Conservation (phyloP, 2,888 invertebrate genomes). For the Hoplodrina blanda region DNA sequence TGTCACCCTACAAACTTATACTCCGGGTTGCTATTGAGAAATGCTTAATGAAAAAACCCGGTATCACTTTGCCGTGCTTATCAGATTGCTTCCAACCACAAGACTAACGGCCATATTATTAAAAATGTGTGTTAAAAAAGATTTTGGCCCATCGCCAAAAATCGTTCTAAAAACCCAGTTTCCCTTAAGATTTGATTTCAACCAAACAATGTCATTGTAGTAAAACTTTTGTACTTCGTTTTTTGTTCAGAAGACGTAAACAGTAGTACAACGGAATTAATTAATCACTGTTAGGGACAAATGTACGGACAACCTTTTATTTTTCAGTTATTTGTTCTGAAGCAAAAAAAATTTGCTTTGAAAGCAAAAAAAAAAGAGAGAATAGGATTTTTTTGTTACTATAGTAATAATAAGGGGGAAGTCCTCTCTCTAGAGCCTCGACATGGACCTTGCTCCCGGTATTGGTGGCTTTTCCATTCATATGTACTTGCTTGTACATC, state of each 20-base stretch:
- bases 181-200: neutral
- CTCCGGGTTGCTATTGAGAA: too few species aligned
- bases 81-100: too few species aligned
- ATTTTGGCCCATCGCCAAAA: slow-evolving; percentile 16
- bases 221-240: slow-evolving; percentile 15
- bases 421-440: too few species aligned
- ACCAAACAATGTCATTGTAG: slow-evolving; percentile 12
- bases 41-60: too few species aligned
- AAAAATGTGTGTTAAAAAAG: neutral
- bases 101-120: too few species aligned
- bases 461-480: too few species aligned
- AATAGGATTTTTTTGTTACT: neutral
- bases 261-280: slow-evolving; percentile 12
- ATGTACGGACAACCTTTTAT: slow-evolving; percentile 14
- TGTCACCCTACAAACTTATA: too few species aligned
- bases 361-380: neutral
- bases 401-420: too few species aligned
- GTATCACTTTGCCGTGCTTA: too few species aligned
- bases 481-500: too few species aligned
- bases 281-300: slow-evolving; percentile 35
- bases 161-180: neutral
- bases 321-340: neutral
- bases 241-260: slow-evolving; percentile 9
- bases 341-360: neutral
- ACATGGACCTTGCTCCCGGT: too few species aligned